These are phyloP conservation scores for Discoglossus pictus DNA, from an alignment of 2,797 vertebrate species.

Conservation along the genomic window DNA sequence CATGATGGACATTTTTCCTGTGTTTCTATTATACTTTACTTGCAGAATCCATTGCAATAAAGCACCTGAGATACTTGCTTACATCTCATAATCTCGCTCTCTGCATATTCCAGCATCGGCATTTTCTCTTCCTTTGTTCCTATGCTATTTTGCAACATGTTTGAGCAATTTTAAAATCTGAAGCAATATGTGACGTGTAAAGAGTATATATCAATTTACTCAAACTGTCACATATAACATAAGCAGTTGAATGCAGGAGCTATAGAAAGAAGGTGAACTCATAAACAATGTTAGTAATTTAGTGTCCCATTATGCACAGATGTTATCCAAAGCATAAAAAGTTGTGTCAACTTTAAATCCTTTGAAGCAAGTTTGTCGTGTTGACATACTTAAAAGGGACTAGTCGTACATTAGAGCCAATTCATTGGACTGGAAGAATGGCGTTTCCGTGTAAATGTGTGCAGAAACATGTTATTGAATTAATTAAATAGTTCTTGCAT, in stretches of 20 bases:
- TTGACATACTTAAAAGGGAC: too few relatives aligned
- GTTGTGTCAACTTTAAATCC: not conserved
- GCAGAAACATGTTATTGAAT: conserved; percentile 1
- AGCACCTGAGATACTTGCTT: not conserved
- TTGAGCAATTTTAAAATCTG: conserved; percentile 1
- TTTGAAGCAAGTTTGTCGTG: conserved; percentile 17
- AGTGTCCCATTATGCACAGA: not conserved
- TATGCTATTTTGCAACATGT: conserved; percentile 22
- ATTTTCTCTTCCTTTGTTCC: conserved; percentile 17
- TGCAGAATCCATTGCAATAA: not conserved
- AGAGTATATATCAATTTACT: conserved; percentile 22
- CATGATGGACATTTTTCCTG: conserved; percentile 2
- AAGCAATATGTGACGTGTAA: not conserved
- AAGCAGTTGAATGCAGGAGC: not conserved
- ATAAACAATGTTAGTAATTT: not conserved
- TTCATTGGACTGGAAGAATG: too few relatives aligned
- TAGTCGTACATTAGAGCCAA: too few relatives aligned
- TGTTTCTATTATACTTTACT: not conserved
- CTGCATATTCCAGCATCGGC: not conserved
- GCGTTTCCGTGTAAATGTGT: not conserved
- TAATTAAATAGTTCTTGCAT: not conserved
- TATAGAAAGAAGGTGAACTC: not conserved
- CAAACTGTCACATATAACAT: conserved; percentile 24
- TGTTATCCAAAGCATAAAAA: conserved; percentile 1
- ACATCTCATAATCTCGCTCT: not conserved